A percentile compares a stretch with the other conserved stretches of the same genome.
phyloP scores from a whole-genome alignment of 2,113 vertebrate species.

The Tetrao urogallus region DNA sequence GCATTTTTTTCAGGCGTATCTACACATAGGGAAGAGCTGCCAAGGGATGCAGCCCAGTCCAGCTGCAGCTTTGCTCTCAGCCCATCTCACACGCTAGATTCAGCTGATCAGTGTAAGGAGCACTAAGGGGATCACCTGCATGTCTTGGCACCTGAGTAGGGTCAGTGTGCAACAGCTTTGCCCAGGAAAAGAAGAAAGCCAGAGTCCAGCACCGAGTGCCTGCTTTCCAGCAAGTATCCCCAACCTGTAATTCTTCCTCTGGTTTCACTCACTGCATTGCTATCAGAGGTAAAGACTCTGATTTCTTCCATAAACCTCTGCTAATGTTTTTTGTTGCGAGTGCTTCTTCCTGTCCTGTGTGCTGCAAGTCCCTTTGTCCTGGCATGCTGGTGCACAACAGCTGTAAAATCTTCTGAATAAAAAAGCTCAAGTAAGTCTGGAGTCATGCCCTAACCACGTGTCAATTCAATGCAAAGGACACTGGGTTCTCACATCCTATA shows the following conservation, averaged over 20 bases:
- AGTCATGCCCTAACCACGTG: not conserved
- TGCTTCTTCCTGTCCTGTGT: not conserved
- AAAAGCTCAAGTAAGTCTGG: not conserved
- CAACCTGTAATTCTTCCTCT: not conserved
- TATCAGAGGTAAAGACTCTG: not conserved
- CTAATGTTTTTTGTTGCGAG: not conserved
- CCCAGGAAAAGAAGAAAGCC: not conserved
- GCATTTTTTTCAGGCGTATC: not conserved
- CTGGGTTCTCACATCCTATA: accelerated
- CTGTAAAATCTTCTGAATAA: not conserved
- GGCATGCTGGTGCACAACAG: not conserved
- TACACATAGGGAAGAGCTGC: not conserved
- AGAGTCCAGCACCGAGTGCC: accelerated
- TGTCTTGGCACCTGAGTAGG: not conserved
- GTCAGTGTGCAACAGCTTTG: not conserved
- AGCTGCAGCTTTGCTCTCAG: not conserved
- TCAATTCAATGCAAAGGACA: not conserved
- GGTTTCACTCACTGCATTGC: not conserved
- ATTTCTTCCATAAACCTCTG: not conserved
- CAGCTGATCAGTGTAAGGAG: not conserved
- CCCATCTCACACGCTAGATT: not conserved
- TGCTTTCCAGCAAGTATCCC: not conserved
- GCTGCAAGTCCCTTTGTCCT: not conserved
- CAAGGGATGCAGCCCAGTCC: not conserved
- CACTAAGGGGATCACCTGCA: not conserved